Conservation (phyloP, 2,113 vertebrate genomes). For the Speoplatyrhinus poulsoni region DNA sequence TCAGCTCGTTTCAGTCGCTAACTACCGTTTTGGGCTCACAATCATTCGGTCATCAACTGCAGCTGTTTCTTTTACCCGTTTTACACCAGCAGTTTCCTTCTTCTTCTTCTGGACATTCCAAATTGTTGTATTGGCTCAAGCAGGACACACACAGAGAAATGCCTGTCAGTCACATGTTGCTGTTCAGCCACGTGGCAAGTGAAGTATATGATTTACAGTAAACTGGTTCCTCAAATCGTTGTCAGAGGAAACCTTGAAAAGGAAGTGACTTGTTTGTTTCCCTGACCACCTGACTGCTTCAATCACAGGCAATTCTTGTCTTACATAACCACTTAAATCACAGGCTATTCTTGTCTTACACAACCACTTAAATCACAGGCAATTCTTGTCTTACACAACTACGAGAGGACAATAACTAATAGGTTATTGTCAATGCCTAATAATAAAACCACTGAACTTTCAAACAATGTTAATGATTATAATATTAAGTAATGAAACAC, state of each 20-base stretch:
- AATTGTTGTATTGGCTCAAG: too few species aligned
- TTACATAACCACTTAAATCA: constrained; percentile 33
- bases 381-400: constrained; percentile 37
- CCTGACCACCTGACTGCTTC: background rate
- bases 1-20: too few species aligned
- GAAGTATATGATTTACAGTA: constrained; percentile 2
- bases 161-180: too few species aligned
- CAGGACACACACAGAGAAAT: too few species aligned
- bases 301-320: background rate
- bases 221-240: background rate
- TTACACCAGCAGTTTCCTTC: too few species aligned
- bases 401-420: background rate
- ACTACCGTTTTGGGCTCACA: too few species aligned
- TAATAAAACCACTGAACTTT: background rate
- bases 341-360: constrained; percentile 26
- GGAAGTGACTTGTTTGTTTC: constrained; percentile 33
- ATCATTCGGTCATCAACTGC: too few species aligned
- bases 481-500: too few species aligned
- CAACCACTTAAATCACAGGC: constrained; percentile 5
- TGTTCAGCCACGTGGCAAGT: too few species aligned
- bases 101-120: too few species aligned
- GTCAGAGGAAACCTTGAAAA: background rate
- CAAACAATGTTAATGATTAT: background rate
- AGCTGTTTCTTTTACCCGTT: too few species aligned
- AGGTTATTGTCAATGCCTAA: background rate